Conservation (phyloP, 1,140 invertebrate genomes). For the Geopemphigus sp. region DNA sequence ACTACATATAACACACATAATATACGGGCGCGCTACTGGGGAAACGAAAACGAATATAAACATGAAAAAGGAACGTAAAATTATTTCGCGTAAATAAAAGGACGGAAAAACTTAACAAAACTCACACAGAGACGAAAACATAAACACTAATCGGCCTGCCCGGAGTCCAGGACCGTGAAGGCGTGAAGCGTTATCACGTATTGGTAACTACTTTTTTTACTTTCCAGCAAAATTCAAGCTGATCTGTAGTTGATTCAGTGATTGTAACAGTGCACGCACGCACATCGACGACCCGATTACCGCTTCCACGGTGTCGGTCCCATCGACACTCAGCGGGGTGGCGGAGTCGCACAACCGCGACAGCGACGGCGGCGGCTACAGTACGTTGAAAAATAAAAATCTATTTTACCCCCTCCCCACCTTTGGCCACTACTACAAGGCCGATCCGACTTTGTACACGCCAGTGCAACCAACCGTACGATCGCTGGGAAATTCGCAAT, state of each 20-base stretch:
- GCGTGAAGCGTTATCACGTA: conserved; percentile 44
- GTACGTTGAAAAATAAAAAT: conserved; percentile 11
- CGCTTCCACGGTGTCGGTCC: no score
- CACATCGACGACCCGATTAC: no score
- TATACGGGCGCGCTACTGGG: no score
- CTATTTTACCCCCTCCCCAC: not conserved
- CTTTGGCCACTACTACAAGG: no score
- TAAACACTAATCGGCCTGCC: conserved; percentile 12
- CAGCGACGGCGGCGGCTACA: not conserved
- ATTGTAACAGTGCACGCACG: not conserved
- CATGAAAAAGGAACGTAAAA: not conserved
- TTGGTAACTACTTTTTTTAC: not conserved
- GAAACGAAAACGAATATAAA: not conserved
- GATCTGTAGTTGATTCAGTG: not conserved
- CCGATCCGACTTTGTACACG: no score
- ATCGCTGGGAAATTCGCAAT: conserved; percentile 1
- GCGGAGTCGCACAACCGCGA: no score
- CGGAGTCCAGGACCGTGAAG: not conserved
- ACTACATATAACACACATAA: no score
- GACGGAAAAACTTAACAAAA: not conserved
- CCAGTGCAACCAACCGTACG: conserved; percentile 11
- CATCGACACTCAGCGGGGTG: no score
- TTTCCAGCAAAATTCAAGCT: not conserved
- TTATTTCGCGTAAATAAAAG: not conserved
- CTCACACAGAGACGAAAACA: conserved; percentile 29